Conservation (phyloP, 2,797 vertebrate genomes). For the Pagetopsis macropterus region DNA sequence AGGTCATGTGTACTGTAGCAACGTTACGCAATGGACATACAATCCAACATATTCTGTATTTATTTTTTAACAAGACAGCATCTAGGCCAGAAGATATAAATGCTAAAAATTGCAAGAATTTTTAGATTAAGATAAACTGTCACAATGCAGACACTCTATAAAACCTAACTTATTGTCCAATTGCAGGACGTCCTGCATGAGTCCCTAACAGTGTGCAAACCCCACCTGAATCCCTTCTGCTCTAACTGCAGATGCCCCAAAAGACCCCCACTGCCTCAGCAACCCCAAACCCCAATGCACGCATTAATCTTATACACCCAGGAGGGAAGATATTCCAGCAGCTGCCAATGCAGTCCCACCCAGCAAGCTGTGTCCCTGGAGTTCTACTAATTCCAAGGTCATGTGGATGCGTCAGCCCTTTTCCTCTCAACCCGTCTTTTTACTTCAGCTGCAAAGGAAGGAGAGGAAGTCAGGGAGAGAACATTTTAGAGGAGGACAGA, state of each 20-base stretch:
- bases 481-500: constrained; percentile 36
- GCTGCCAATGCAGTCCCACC: constrained; percentile 81
- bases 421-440: constrained; percentile 60
- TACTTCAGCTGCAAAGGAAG: constrained; percentile 56
- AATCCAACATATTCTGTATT: constrained; percentile 9
- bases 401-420: constrained; percentile 65
- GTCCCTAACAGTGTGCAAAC: constrained; percentile 38
- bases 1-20: constrained; percentile 23
- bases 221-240: constrained; percentile 44
- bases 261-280: constrained; percentile 36
- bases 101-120: background rate
- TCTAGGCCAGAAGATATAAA: background rate
- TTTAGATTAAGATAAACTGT: constrained; percentile 15
- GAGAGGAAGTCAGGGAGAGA: constrained; percentile 46
- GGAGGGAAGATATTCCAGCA: constrained; percentile 76
- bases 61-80: background rate
- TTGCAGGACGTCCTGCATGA: constrained; percentile 12
- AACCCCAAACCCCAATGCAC: constrained; percentile 59
- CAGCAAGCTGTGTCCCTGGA: constrained; percentile 80
- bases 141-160: background rate
- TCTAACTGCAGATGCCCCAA: constrained; percentile 36
- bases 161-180: constrained; percentile 15
- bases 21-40: constrained; percentile 36
- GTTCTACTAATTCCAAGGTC: constrained; percentile 85
- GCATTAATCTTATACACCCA: constrained; percentile 77